These are phyloP conservation scores for Echinarachnius parma DNA, from an alignment of 53 echinoderm and acorn worm genomes.

Conservation along the genomic window DNA sequence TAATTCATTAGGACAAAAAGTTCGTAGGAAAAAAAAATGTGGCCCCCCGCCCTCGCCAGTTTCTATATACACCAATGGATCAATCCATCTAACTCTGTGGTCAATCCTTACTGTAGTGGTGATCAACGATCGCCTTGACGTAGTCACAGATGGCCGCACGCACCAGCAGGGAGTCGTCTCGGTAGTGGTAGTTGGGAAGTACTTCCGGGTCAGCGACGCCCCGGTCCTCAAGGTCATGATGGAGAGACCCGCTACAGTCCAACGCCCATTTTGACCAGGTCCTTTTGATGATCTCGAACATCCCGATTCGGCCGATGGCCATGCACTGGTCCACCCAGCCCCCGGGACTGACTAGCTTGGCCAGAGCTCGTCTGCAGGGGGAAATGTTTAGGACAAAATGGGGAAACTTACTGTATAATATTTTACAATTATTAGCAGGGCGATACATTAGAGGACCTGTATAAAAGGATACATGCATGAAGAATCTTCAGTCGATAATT, in stretches of 20 bases:
- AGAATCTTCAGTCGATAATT: too few relatives aligned
- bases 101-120: constrained; percentile 59
- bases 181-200: constrained; percentile 79
- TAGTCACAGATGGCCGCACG: constrained; percentile 73
- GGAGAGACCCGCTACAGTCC: constrained; percentile 68
- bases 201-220: constrained; percentile 84
- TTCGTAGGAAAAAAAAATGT: too few relatives aligned
- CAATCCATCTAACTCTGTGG: too few relatives aligned
- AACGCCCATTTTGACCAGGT: constrained; percentile 57
- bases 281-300: constrained; percentile 75
- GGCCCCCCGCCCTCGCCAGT: too few relatives aligned
- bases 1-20: too few relatives aligned
- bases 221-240: constrained; percentile 63
- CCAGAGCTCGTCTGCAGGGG: constrained; percentile 62
- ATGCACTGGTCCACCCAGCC: constrained; percentile 88
- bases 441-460: too few relatives aligned
- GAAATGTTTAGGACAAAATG: too few relatives aligned
- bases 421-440: too few relatives aligned
- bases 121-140: constrained; percentile 69
- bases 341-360: constrained; percentile 61
- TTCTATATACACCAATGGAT: too few relatives aligned
- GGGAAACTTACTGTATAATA: too few relatives aligned
- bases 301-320: constrained; percentile 70
- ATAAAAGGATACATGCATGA: too few relatives aligned
- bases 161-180: constrained; percentile 77